These are phyloP conservation scores for Drosophila mulleri DNA, from an alignment of 2,888 invertebrate genomes.

Conservation along the genomic window DNA sequence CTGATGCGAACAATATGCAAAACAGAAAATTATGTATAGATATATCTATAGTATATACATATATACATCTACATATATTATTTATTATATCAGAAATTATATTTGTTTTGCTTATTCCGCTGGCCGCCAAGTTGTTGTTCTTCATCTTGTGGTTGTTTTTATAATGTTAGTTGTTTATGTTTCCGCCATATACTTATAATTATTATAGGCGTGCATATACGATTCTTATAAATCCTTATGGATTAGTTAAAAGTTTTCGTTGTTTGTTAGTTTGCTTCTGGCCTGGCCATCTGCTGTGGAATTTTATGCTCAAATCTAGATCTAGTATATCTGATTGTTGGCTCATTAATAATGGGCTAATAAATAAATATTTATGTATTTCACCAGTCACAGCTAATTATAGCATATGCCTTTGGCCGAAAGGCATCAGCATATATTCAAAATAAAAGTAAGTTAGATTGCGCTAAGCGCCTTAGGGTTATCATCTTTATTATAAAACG, in stretches of 20 bases:
- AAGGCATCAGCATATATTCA: not conserved
- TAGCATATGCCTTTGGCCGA: conserved; percentile 13
- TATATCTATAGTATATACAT: not conserved
- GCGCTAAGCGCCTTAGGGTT: too few species aligned
- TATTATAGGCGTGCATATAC: conserved; percentile 22
- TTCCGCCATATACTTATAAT: conserved; percentile 33
- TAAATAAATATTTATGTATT: conserved; percentile 43
- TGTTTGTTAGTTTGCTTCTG: conserved; percentile 3
- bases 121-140: conserved; percentile 23
- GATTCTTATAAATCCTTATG: conserved; percentile 25
- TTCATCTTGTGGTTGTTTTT: not conserved
- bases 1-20: conserved; percentile 36
- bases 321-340: conserved; percentile 37
- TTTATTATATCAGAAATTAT: conserved; percentile 14
- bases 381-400: conserved; percentile 18
- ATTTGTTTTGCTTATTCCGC: conserved; percentile 13
- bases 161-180: conserved; percentile 46
- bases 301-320: conserved; percentile 15
- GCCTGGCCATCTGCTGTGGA: conserved; percentile 38
- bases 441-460: not conserved
- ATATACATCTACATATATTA: not conserved
- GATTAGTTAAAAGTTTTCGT: conserved; percentile 39
- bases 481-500: too few species aligned
- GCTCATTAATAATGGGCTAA: conserved; percentile 22
- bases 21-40: not conserved